Percentiles rank a stretch among this genome's conserved stretches.
Conservation (phyloP, 2,113 vertebrate species). For the Pica pica region DNA sequence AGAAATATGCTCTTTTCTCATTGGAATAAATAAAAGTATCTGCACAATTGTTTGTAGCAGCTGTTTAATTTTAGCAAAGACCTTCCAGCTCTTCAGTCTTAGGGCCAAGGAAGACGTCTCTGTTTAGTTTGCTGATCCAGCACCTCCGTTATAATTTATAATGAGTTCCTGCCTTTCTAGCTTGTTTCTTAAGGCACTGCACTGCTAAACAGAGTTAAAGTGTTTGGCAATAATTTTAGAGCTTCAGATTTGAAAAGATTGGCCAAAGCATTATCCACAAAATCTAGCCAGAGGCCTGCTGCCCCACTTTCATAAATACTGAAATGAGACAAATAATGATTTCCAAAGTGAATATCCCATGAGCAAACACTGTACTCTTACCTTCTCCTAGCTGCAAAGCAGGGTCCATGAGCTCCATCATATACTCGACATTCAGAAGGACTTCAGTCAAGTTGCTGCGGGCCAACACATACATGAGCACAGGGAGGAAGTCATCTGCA, state of each 20-base stretch:
- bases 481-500: conserved; percentile 95
- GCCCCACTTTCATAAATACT: not conserved
- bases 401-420: conserved; percentile 99
- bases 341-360: not conserved
- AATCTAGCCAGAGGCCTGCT: not conserved
- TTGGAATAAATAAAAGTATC: not conserved
- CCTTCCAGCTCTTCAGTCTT: not conserved
- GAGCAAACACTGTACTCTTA: conserved; percentile 22
- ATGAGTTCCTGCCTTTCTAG: not conserved
- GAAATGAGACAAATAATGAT: not conserved
- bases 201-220: not conserved
- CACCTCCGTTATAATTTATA: not conserved
- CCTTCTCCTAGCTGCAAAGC: conserved; percentile 93
- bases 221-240: not conserved
- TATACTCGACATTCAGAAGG: conserved; percentile 91
- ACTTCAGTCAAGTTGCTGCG: conserved; percentile 84
- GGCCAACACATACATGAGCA: conserved; percentile 96
- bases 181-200: not conserved
- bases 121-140: not conserved
- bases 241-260: not conserved
- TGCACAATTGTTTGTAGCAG: not conserved
- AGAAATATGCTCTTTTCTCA: not conserved
- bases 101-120: not conserved
- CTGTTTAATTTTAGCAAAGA: not conserved
- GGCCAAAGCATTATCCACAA: not conserved